Conservation (phyloP, 2,113 vertebrate species). For the Illadopsis cleaveri region DNA sequence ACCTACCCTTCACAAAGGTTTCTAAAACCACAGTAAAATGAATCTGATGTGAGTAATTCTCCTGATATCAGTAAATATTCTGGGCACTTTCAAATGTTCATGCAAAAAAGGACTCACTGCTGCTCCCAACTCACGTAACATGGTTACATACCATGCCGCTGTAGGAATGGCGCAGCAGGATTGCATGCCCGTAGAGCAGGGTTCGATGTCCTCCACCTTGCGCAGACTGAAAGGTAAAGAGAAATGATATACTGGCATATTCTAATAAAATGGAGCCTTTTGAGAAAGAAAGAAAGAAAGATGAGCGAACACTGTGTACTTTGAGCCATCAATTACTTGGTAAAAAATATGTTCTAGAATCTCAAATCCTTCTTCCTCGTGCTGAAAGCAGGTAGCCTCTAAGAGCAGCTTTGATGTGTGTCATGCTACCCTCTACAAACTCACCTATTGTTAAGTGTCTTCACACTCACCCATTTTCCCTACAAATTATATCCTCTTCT, state of each 20-base stretch:
- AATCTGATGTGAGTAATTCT: background rate
- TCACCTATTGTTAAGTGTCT: background rate
- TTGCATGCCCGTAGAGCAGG: constrained; percentile 90
- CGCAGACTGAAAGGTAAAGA: constrained; percentile 77
- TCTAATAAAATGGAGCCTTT: background rate
- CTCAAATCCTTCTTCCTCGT: background rate
- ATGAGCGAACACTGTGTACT: background rate
- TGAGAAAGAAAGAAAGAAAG: background rate
- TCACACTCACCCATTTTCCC: background rate
- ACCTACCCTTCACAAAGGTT: background rate
- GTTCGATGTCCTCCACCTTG: constrained; percentile 93
- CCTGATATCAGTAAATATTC: background rate
- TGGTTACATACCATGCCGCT: constrained; percentile 89
- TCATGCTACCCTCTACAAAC: background rate
- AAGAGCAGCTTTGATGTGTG: background rate
- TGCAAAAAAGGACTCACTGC: background rate
- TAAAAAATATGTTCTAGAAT: background rate
- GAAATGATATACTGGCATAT: background rate
- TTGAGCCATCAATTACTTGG: background rate
- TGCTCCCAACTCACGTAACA: background rate
- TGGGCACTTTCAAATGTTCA: background rate
- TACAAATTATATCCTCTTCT: background rate
- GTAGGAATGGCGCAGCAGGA: constrained; percentile 93
- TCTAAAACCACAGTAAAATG: background rate
- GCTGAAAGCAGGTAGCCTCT: background rate